Evolutionary conservation across 1,140 invertebrate species (phyloP), one percentile per base, ranked within the genome.

Genomic region (Ctenoplectra terminalis): DNA sequence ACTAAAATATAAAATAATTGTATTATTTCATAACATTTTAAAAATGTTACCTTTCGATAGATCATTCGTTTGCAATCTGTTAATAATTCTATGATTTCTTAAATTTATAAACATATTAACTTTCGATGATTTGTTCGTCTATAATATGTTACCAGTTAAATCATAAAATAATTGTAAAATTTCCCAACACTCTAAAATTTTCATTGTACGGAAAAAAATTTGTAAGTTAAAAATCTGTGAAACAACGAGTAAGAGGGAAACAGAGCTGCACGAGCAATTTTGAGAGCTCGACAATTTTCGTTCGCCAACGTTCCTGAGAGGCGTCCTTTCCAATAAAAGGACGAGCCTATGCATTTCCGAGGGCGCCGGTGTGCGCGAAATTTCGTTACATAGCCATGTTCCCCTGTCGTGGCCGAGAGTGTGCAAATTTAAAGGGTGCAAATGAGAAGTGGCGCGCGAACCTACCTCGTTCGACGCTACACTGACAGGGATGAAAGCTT

Each of bases 351-450:
- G 46, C 6, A 15, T 31, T 75, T 52, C n/a, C 46, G 31, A 8
- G 13, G 13, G 31, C 31, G 37, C 29, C 9, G 52, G 7, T 29
- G 43, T 0, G 11, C 58, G 46, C 17, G 60, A 75, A 43, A 75
- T 75, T 75, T 75, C 73, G 73, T 75, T 75, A 75, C 5, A 23
- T 17, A 26, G 34, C 0, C 6, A 31, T 29, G 73, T 31, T 75
- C n/a, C 26, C 31, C 60, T 20, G 60, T 64, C 60, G 46, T 20
- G 46, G n/a, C n/a, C 46, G 60, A 15, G 58, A 20, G n/a, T 40
- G 50, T 75, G 60, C 34, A 29, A 72, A 60, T 72, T 72, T 72
- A 72, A 72, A 72, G 73, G 60, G 20, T 52, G 46, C 60, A 75
- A 75, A 75, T 54, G 73, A 75, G 60, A 50, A 54, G 29, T 23